Evolutionary conservation across 1,140 invertebrate species (phyloP), one percentile per base, ranked within the genome.

Genomic region (Papilio polytes): DNA sequence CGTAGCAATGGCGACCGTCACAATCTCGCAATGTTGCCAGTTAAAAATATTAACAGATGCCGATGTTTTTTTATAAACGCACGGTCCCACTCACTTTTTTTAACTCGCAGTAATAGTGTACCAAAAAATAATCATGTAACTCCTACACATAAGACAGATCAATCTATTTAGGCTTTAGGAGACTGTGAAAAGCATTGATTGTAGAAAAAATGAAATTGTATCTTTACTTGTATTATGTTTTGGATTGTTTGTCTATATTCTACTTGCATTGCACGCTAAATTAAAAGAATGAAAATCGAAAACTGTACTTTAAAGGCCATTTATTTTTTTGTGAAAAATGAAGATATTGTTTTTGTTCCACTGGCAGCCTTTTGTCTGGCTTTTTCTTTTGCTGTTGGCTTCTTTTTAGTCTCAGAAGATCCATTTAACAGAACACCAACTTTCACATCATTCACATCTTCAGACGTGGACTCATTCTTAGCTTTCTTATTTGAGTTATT

Each of bases 301-400:
- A 56, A 20, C 48, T 51, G 2, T 20, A 56, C n/a, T 20, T 56
- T 56, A 20, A 56, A n/a, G 18, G 53, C n/a, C 18, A 66, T 73
- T 87, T 83, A 93, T 83, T 95, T 95, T 84, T 95, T 95, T 13
- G 85, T 85, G 88, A 98, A 98, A 92, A 97, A 97, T 73, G 96
- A 97, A 36, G 96, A 96, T 88, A 98, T 97, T 85, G 95, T 97
- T 93, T 97, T 97, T 26, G 96, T 97, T 63, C 97, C 97, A 85
- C 95, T 95, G 36, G 97, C 97, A 80, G 97, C 97, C 88, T 97
- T 98, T 83, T 97, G 96, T 89, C 96, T 94, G 1, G 97, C 96
- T 84, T 97, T 96, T 87, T 97, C 97, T 91, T 97, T 98, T 26
- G 97, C 95, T 18, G 91, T 84, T 66, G 86, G 80, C 82, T 93